Conservation (phyloP, 2,113 vertebrate species). For the Onychorhynchus coronatus region DNA sequence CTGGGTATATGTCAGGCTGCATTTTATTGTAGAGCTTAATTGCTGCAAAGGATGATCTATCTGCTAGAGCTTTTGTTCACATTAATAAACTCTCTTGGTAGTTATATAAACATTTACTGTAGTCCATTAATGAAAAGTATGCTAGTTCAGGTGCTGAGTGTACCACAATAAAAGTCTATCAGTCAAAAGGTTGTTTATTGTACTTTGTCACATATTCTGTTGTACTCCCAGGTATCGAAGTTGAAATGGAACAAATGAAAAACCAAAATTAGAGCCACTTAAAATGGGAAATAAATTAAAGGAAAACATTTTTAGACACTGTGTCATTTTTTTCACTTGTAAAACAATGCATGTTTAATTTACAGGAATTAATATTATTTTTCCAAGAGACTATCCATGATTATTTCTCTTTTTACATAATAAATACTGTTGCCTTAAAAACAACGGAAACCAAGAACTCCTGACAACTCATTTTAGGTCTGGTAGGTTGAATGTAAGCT, state of each 20-base stretch:
- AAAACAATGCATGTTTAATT: neutral
- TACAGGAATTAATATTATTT: neutral
- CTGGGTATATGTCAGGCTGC: neutral
- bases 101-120: constrained; percentile 52
- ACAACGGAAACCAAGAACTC: constrained; percentile 19
- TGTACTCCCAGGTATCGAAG: neutral
- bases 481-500: constrained; percentile 50
- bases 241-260: neutral
- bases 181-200: constrained; percentile 24
- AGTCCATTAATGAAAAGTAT: constrained; percentile 27
- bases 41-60: constrained; percentile 35
- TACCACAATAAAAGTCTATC: constrained; percentile 22
- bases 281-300: constrained; percentile 3
- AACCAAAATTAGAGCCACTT: neutral
- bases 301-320: neutral
- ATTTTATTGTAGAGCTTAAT: constrained; percentile 23
- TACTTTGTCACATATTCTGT: neutral
- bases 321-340: neutral
- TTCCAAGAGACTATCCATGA: neutral
- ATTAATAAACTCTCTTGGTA: constrained; percentile 35
- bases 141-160: constrained; percentile 44
- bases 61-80: constrained; percentile 24
- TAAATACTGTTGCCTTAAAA: constrained; percentile 51
- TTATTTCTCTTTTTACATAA: constrained; percentile 1
- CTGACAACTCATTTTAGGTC: constrained; percentile 57